These are phyloP conservation scores for Sibirionetta formosa DNA, from an alignment of 2,797 vertebrate genomes.

Conservation along the genomic window DNA sequence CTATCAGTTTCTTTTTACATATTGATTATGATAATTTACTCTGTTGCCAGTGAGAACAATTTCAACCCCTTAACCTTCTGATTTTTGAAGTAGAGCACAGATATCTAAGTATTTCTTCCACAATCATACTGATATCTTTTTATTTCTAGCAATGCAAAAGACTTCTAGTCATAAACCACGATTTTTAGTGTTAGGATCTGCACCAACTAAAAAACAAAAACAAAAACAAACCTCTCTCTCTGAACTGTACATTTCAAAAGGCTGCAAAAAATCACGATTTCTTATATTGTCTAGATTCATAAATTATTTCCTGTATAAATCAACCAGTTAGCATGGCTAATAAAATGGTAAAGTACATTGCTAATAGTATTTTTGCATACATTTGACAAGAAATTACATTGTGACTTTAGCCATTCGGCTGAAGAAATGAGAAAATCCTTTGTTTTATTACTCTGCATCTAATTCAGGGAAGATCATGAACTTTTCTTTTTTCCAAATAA, in stretches of 20 bases:
- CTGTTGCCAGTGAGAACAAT: not conserved
- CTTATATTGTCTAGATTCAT: not conserved
- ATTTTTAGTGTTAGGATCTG: not conserved
- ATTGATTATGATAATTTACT: not conserved
- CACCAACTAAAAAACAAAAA: not conserved
- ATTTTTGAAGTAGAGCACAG: not conserved
- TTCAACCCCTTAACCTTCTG: not conserved
- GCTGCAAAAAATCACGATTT: not conserved
- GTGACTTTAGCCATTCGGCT: not conserved
- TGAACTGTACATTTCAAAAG: not conserved
- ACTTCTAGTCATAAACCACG: not conserved
- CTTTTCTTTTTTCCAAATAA: not conserved
- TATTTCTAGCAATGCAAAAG: not conserved
- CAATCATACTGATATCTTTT: not conserved
- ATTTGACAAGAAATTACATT: not conserved
- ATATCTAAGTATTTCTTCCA: not conserved
- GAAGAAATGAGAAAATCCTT: not conserved
- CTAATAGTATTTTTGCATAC: not conserved
- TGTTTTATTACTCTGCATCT: not conserved
- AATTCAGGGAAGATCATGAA: not conserved
- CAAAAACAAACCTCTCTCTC: fast-evolving
- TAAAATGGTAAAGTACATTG: not conserved
- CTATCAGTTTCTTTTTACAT: not conserved
- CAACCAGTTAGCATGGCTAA: not conserved
- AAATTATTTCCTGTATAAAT: not conserved